Base-by-base conservation (phyloP, 2,888 invertebrate species). In the Perithous albicinctus region DNA sequence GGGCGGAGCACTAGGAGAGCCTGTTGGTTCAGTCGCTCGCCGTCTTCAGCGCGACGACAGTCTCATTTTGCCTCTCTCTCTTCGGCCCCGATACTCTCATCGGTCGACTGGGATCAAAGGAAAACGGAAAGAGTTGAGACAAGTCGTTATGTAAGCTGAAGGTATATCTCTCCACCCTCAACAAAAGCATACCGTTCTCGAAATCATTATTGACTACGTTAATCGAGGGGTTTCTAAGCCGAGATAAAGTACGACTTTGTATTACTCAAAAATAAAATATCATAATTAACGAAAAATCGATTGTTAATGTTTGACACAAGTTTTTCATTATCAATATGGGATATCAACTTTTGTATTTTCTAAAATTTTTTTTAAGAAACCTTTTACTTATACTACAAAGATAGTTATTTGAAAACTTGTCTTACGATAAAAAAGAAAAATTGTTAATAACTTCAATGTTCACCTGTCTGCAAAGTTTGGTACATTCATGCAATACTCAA, bases 91-190 rank as follows among this genome's bases (percentile, higher is more conserved):
- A 66, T 66, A 18, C 15, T 10, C 46, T 46, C 18, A 1, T 32
- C 32, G 66, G 18, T 32, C 46, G 46, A 64, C 29, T 2, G 66
- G 8, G 8, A 46, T 66, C 66, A 48, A 66, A 56, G 54, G 54
- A 32, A 56, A 56, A 70, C 56, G 29, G 20, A 38, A 69, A 38
- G 18, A 32, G 20, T 38, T 12, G 43, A 56, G 23, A 32, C 43
- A 41, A 59, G 26, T 32, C 29, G 29, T 43, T 54, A 1, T 56
- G 69, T 51, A 43, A 54, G 69, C 6, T 10, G 6, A 12, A 18
- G 29, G n/a, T 3, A 69, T 15, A 18, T 15, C 46, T 46, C 29
- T n/a, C n/a, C n/a, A 18, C 29, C 15, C 32, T 56, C 35, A 3
- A 51, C 15, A 35, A 15, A 29, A 5, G 35, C 59, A 46, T 15